These are phyloP conservation scores for Eidolon helvum DNA, from an alignment of 2,113 vertebrate genomes.

Conservation along the genomic window DNA sequence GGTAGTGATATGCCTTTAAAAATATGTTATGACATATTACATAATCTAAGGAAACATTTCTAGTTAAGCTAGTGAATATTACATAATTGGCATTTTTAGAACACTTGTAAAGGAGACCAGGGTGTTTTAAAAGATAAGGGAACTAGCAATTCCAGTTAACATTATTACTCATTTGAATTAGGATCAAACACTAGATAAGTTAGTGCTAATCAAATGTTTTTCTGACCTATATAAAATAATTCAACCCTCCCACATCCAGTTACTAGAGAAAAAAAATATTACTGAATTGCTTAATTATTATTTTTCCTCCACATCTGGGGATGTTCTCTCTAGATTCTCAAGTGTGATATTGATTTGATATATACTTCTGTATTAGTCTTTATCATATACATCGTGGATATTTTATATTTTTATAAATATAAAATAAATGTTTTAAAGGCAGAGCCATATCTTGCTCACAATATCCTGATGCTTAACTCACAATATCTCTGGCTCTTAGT, in stretches of 20 bases:
- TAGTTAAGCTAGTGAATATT: neutral
- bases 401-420: neutral
- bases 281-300: neutral
- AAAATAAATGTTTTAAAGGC: neutral
- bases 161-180: constrained; percentile 50
- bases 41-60: constrained; percentile 36
- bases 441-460: neutral
- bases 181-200: constrained; percentile 49
- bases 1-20: neutral
- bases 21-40: constrained; percentile 19
- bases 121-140: constrained; percentile 46
- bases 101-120: neutral
- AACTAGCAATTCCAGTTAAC: constrained; percentile 40
- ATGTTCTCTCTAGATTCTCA: neutral
- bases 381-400: neutral
- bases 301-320: neutral
- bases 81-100: constrained; percentile 39
- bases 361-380: neutral
- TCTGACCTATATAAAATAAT: constrained; percentile 48
- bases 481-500: neutral
- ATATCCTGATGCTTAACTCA: neutral
- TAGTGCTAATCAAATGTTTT: constrained; percentile 51
- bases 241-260: neutral
- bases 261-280: neutral
- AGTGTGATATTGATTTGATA: neutral